Evolutionary conservation across 1,140 invertebrate species (phyloP).

Genomic region (Stegodyphus mimosarum): DNA sequence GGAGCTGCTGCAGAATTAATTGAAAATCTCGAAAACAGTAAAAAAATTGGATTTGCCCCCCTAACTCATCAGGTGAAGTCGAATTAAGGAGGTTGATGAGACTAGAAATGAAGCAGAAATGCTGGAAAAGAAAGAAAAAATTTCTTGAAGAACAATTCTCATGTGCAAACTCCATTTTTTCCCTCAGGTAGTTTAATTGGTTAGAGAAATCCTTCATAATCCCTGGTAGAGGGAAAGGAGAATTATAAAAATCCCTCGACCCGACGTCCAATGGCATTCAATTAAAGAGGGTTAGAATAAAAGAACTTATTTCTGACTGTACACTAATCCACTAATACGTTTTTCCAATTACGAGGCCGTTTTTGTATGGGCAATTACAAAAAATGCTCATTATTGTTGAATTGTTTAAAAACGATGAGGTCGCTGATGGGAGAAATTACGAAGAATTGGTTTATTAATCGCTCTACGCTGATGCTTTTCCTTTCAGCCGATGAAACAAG

Average conservation of each 20-base stretch:
- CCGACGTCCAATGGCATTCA: not conserved
- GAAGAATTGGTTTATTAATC: not conserved
- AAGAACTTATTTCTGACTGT: not conserved
- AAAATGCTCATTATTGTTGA: not conserved
- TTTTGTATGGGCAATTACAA: not conserved
- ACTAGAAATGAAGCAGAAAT: not conserved
- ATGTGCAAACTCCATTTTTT: not conserved
- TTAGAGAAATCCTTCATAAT: constrained; percentile 1
- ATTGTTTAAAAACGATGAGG: not conserved
- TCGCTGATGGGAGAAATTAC: not conserved
- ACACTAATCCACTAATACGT: not conserved
- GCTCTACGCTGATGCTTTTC: too few relatives aligned
- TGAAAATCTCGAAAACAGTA: not conserved
- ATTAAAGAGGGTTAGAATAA: not conserved
- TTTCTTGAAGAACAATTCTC: not conserved
- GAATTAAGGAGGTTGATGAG: not conserved
- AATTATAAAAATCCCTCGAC: not conserved
- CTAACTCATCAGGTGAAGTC: not conserved
- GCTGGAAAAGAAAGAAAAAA: not conserved
- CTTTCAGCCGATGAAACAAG: too few relatives aligned
- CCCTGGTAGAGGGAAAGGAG: not conserved
- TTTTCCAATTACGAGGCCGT: not conserved
- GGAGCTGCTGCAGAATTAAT: not conserved
- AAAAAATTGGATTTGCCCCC: not conserved
- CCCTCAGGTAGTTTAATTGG: constrained; percentile 2